Conservation (phyloP, 2,113 vertebrate species). For the Petrocephalus microphthalmus region DNA sequence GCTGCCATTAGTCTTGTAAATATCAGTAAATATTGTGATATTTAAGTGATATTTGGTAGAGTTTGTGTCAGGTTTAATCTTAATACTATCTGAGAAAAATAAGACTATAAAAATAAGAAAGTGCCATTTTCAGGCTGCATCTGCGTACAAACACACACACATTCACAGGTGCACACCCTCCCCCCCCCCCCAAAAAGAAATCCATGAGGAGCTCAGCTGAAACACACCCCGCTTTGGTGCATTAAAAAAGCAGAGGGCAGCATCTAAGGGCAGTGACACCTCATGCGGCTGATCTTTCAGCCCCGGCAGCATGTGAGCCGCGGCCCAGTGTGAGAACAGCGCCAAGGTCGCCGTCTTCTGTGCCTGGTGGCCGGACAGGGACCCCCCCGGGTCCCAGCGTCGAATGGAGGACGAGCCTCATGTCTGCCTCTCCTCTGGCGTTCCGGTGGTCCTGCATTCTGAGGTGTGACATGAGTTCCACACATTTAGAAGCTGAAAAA, state of each 20-base stretch:
- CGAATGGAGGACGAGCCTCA: not conserved
- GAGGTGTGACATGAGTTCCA: not conserved
- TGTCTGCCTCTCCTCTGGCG: not conserved
- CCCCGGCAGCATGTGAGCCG: not conserved
- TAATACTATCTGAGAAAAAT: not conserved
- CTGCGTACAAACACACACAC: too few relatives aligned
- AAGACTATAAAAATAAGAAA: not conserved
- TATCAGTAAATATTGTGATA: slow-evolving; percentile 9
- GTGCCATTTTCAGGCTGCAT: not conserved
- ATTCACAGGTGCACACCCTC: too few relatives aligned
- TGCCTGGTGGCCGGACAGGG: not conserved
- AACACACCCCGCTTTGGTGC: too few relatives aligned
- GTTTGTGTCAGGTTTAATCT: not conserved
- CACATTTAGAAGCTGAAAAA: not conserved
- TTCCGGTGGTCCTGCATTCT: not conserved
- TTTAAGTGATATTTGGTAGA: not conserved
- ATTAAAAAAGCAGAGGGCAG: too few relatives aligned
- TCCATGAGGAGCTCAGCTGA: too few relatives aligned
- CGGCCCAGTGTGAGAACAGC: not conserved
- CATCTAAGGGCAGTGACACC: too few relatives aligned
- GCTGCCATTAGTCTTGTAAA: not conserved
- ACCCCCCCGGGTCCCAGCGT: not conserved
- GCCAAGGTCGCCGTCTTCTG: too few relatives aligned
- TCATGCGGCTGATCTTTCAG: not conserved
- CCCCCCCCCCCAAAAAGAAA: too few relatives aligned